Conservation (phyloP, 2,888 invertebrate species). For the Hypomecis atomaria region DNA sequence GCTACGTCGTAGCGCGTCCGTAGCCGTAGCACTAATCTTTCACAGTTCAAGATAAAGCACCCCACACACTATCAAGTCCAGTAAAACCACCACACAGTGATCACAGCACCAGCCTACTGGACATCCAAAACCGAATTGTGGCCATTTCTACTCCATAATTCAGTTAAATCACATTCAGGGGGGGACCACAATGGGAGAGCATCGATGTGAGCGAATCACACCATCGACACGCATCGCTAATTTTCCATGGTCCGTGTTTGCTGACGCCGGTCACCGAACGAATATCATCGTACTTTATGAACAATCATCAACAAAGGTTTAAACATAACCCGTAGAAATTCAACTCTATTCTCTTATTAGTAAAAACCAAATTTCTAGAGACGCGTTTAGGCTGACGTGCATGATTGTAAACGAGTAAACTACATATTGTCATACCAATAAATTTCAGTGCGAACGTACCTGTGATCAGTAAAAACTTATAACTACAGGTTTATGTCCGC, state of each 20-base stretch:
- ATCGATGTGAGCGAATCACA: slow-evolving; percentile 83
- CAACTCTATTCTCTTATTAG: slow-evolving; percentile 23
- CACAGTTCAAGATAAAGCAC: slow-evolving; percentile 56
- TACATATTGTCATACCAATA: slow-evolving; percentile 36
- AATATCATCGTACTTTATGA: slow-evolving; percentile 67
- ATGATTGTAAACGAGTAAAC: slow-evolving; percentile 33
- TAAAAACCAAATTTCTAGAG: slow-evolving; percentile 9
- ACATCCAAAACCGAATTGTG: slow-evolving; percentile 79
- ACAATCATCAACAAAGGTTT: slow-evolving; percentile 47
- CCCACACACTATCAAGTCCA: slow-evolving; percentile 48
- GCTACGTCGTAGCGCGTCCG: slow-evolving; percentile 68
- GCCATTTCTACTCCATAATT: slow-evolving; percentile 80
- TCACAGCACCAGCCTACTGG: slow-evolving; percentile 62
- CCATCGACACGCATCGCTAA: slow-evolving; percentile 81
- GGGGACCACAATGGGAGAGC: slow-evolving; percentile 82
- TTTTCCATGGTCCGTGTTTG: slow-evolving; percentile 71
- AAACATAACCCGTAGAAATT: slow-evolving; percentile 2
- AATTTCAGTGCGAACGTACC: slow-evolving; percentile 43
- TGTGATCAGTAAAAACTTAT: slow-evolving; percentile 41
- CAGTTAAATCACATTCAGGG: slow-evolving; percentile 82
- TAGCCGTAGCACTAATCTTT: slow-evolving; percentile 64
- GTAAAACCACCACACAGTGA: slow-evolving; percentile 45
- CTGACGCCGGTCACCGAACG: slow-evolving; percentile 67
- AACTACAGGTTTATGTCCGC: slow-evolving; percentile 27
- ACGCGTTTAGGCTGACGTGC: slow-evolving; percentile 14